These are phyloP conservation scores for Atrichornis clamosus DNA, from an alignment of 2,113 vertebrate species.

Conservation along the genomic window DNA sequence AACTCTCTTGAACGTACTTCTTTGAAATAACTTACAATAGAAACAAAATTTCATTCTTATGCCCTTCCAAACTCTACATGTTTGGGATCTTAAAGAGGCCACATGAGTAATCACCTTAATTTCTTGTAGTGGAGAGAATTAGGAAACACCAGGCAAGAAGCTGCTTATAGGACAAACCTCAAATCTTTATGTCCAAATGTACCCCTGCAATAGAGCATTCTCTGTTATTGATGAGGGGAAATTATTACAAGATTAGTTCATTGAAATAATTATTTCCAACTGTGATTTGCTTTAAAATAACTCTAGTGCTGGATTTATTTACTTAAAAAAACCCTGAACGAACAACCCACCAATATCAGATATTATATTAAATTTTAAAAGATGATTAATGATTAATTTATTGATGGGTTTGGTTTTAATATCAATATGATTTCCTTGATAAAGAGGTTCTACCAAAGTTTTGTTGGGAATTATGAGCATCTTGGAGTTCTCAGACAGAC, in stretches of 20 bases:
- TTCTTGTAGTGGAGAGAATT: neutral
- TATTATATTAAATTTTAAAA: neutral
- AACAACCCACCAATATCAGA: neutral
- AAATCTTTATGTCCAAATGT: neutral
- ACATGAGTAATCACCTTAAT: neutral
- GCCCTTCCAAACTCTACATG: neutral
- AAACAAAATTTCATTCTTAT: neutral
- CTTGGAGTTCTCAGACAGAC: neutral
- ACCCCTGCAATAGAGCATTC: neutral
- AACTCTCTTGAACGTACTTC: neutral
- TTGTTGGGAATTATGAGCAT: neutral
- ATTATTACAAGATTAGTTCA: neutral
- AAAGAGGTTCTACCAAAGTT: neutral
- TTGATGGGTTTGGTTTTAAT: neutral
- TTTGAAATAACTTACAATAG: neutral
- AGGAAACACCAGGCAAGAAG: neutral
- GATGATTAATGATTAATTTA: neutral
- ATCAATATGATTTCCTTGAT: neutral
- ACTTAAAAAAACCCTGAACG: neutral
- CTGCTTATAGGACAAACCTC: neutral
- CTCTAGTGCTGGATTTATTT: neutral
- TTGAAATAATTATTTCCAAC: neutral
- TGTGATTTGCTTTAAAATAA: neutral
- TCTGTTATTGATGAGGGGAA: neutral
- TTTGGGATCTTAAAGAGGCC: neutral